phyloP scores from a whole-genome alignment of 2,888 invertebrate genomes.

The Steinernema scapterisci region DNA sequence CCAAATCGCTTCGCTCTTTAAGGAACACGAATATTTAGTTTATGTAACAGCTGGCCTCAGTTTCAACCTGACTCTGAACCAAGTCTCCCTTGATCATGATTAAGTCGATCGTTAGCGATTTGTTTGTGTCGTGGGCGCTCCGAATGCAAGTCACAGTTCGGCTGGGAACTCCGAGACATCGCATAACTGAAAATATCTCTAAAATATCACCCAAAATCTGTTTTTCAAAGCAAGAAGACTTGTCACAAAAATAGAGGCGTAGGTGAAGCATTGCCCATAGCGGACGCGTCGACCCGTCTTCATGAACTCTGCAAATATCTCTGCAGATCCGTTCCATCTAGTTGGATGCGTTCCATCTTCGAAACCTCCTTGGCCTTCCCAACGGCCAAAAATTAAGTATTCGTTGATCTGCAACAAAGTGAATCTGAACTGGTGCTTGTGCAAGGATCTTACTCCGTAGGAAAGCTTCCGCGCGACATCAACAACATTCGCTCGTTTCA shows the following conservation, averaged over 20 bases:
- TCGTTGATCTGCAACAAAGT: conserved; percentile 9
- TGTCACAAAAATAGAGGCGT: conserved; percentile 85
- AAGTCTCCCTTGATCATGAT: background rate
- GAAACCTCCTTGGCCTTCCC: conserved; percentile 85
- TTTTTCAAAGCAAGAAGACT: too few species aligned
- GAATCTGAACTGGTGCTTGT: too few species aligned
- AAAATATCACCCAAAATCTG: too few species aligned
- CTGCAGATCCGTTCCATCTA: conserved; percentile 75
- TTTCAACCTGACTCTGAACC: too few species aligned
- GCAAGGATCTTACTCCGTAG: background rate
- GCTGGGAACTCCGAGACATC: conserved; percentile 85
- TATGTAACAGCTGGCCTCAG: too few species aligned
- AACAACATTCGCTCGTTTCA: background rate
- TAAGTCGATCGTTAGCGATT: conserved; percentile 82
- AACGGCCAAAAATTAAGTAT: conserved; percentile 80
- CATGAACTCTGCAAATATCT: conserved; percentile 78
- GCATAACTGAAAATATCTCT: conserved; percentile 75
- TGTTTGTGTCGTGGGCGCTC: conserved; percentile 93
- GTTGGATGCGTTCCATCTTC: conserved; percentile 81
- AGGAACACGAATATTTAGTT: too few species aligned
- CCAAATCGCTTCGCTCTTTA: conserved; percentile 72
- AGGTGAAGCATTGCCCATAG: conserved; percentile 91
- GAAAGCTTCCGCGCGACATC: conserved; percentile 1
- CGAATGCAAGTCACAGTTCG: conserved; percentile 84
- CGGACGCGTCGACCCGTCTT: conserved; percentile 78